These are phyloP conservation scores for Helicoverpa assulta DNA, from an alignment of 2,888 invertebrate species.

Conservation along the genomic window DNA sequence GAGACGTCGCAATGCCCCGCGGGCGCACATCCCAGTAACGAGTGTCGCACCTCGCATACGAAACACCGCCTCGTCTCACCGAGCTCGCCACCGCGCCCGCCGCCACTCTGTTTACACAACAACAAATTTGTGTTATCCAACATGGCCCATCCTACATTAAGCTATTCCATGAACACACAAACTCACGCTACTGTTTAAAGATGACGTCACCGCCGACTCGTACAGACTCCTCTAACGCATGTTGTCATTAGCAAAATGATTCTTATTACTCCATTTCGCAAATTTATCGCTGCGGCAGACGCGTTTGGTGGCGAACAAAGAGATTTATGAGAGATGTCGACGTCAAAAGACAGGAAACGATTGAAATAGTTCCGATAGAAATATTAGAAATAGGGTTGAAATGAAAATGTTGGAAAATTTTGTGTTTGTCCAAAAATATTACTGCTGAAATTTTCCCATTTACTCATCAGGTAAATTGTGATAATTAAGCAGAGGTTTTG, in stretches of 20 bases:
- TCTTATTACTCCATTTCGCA: conserved; percentile 38
- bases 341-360: conserved; percentile 30
- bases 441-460: conserved; percentile 12
- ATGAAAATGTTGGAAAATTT: conserved; percentile 10
- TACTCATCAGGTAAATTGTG: conserved; percentile 13
- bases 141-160: conserved; percentile 46
- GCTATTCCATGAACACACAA: conserved; percentile 36
- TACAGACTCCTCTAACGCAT: conserved; percentile 20
- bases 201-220: conserved; percentile 13
- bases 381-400: conserved; percentile 10
- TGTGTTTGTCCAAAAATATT: not conserved
- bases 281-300: conserved; percentile 48
- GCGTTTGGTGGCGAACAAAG: conserved; percentile 32
- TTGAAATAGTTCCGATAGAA: conserved; percentile 32
- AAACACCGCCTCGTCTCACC: conserved; percentile 62
- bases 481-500: conserved; percentile 46
- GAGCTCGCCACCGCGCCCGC: conserved; percentile 24
- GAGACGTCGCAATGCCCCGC: conserved; percentile 81
- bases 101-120: conserved; percentile 69
- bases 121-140: conserved; percentile 63
- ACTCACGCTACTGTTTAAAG: conserved; percentile 31
- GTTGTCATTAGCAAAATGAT: conserved; percentile 45
- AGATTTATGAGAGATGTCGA: conserved; percentile 41
- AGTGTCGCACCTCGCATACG: conserved; percentile 81
- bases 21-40: conserved; percentile 78